Evolutionary conservation across 2,888 invertebrate genomes (phyloP), one percentile per base, ranked within the genome.

Genomic region (Philhelius pedissequus): DNA sequence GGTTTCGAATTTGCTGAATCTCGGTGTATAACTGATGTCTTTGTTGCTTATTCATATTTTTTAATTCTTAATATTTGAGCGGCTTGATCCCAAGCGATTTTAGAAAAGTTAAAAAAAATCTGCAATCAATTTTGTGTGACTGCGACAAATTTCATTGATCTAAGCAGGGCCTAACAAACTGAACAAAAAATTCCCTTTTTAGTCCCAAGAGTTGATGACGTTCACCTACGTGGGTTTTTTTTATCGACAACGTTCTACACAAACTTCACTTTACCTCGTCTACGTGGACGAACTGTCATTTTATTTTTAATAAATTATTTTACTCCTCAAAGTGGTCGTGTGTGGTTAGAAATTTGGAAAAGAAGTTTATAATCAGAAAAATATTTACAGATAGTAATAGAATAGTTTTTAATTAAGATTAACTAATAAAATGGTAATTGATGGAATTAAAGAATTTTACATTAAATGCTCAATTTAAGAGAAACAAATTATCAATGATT

Each of bases 201-300:
- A 27, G 52, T 56, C 79, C 74, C 66, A 56, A 70, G 60, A 40
- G 8, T 1, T 84, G 84, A 35, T 84, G 84, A 84, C 84, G 84
- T 84, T 76, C 45, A 48, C 20, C 60, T 74, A 84, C 84, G 84
- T 84, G 75, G 84, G 79, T 40, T 54, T 48, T 80, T 84, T 79
- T 40, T 7, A 50, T 13, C 54, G 54, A 60, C 64, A 77, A 71
- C 68, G 70, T 76, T 71, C 62, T 13, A 48, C 43, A 22, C 38
- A 80, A 75, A 70, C 75, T 75, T 84, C 75, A 84, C 60, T 74
- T 80, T 62, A 50, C 43, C 40, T 73, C 73, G 77, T 58, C 80
- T 86, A 81, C 86, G 86, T 86, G 86, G 86, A 86, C 18, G 52
- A 66, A 25, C 73, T 86, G 76, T 81, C 77, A 81, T 74, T 86